These are phyloP conservation scores for Nomia melanderi DNA, from an alignment of 1,140 invertebrate species.

Conservation along the genomic window DNA sequence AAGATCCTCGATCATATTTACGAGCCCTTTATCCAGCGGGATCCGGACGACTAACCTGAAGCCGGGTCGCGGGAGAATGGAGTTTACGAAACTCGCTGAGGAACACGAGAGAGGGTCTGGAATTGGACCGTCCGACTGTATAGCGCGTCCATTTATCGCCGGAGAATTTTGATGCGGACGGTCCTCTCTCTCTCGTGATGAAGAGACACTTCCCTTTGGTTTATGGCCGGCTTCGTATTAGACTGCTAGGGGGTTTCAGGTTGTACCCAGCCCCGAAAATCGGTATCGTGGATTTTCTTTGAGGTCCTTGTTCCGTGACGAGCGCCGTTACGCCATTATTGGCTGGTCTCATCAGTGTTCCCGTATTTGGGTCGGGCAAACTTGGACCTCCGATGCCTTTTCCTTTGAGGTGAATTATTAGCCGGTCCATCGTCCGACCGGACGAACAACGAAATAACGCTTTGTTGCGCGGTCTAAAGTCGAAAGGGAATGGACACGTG, in stretches of 20 bases:
- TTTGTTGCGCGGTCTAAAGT: background rate
- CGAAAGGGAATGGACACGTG: background rate
- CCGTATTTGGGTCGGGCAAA: background rate
- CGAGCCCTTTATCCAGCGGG: slow-evolving; percentile 1
- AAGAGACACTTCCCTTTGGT: slow-evolving; percentile 42
- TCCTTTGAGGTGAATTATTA: slow-evolving; percentile 7
- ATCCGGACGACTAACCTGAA: slow-evolving; percentile 29
- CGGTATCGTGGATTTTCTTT: slow-evolving; percentile 2
- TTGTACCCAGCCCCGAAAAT: background rate
- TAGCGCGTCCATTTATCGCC: slow-evolving; percentile 33
- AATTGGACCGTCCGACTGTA: slow-evolving; percentile 12
- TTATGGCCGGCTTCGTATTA: background rate
- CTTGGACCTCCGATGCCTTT: background rate
- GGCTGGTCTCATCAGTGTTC: background rate
- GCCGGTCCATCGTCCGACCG: background rate
- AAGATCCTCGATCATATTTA: slow-evolving; percentile 26
- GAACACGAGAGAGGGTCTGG: slow-evolving; percentile 2
- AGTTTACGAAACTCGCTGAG: slow-evolving; percentile 16
- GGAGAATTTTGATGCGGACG: slow-evolving; percentile 47
- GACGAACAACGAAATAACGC: background rate
- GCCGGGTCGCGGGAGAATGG: slow-evolving; percentile 18
- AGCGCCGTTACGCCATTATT: background rate
- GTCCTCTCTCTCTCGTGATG: slow-evolving; percentile 15
- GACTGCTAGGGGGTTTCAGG: background rate
- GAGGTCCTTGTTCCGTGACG: background rate